A percentile compares a stretch with the other conserved stretches of the same genome.
phyloP scores from a whole-genome alignment of 2,113 vertebrate genomes.

The Zapornia atra region DNA sequence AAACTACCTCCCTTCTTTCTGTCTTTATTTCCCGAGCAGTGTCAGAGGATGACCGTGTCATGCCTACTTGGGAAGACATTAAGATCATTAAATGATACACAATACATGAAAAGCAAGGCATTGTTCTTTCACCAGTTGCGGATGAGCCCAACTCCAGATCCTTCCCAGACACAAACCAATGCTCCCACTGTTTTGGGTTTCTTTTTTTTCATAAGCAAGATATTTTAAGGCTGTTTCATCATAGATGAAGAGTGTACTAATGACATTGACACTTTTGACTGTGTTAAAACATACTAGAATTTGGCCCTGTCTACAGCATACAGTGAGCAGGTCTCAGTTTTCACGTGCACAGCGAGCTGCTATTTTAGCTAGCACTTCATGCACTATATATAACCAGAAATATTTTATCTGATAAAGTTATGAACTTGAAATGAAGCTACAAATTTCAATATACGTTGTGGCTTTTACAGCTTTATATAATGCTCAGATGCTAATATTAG shows the following conservation, averaged over 20 bases:
- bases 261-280: not conserved
- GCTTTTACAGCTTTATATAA: not conserved
- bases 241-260: not conserved
- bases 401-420: not conserved
- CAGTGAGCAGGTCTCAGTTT: not conserved
- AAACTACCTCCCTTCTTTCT: not conserved
- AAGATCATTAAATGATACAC: not conserved
- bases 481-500: not conserved
- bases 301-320: not conserved
- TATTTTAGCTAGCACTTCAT: not conserved
- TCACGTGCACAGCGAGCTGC: not conserved
- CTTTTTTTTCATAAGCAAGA: not conserved
- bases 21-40: not conserved
- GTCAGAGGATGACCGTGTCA: not conserved
- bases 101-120: not conserved
- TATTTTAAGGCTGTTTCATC: not conserved
- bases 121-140: not conserved
- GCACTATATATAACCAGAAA: not conserved
- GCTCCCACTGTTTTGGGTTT: not conserved
- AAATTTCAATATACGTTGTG: not conserved
- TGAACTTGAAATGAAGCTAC: not conserved
- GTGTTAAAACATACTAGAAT: not conserved
- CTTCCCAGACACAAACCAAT: not conserved
- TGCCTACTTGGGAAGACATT: not conserved
- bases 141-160: not conserved